Base-by-base conservation (phyloP, 2,797 vertebrate species). In the Rhinophrynus dorsalis region DNA sequence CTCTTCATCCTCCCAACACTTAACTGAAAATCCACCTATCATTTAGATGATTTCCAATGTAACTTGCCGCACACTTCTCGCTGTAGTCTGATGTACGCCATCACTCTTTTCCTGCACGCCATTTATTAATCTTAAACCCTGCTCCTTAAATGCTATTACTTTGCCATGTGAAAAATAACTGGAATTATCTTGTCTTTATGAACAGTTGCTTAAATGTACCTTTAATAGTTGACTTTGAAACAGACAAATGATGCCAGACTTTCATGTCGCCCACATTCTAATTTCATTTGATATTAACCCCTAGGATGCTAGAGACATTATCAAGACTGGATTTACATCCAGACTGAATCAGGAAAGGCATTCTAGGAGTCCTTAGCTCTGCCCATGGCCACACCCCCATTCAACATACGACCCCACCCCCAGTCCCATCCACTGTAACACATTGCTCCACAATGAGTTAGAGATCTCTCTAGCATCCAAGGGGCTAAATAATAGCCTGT, bases 11-110 rank as follows among this genome's bases (percentile, higher is more conserved):
- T 55, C 27, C 8, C 5, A 15, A 32, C 30, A 57, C 40, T 63
- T 48, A 18, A 10, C 38, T 13, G 32, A 48, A 65, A 37, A 65
- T 18, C 20, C 51, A 40, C 60, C 52, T 57, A 64, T 65, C 50
- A 57, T 52, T 40, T 17, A 12, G 56, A 58, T 48, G 30, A 51
- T 63, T 40, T 47, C 48, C 38, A 18, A 24, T 8, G 20, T 37
- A 48, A 23, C 23, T 18, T 3, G 11, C 20, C 13, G 23, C 3
- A 11, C 42, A 27, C 8, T 20, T 26, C 26, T 18, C 18, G 17
- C 44, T 18, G 29, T 5, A 18, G 2, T 11, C 18, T 13, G 2
- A 15, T 54, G 29, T 18, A 29, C 3, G 9, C 33, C 18, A 52
- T 60, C 15, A 42, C 33, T 69, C 26, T 23, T 55, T 30, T 35